phyloP scores from a whole-genome alignment of 1,140 invertebrate genomes.

The Sitophilus oryzae region DNA sequence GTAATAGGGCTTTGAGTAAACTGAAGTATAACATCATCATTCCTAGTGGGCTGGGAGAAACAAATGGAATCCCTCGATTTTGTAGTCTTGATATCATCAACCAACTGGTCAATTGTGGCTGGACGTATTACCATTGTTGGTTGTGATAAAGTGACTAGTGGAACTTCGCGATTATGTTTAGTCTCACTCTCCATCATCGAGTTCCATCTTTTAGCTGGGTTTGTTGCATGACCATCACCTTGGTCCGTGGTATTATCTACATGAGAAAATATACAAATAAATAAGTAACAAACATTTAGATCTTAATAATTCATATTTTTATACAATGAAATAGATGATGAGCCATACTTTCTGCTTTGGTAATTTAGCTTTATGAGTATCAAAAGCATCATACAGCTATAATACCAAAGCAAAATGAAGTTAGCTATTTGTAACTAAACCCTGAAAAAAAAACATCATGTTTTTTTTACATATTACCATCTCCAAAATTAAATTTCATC shows the following conservation, averaged over 20 bases:
- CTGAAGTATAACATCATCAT: conserved; percentile 75
- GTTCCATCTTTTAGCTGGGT: conserved; percentile 27
- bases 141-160: conserved; percentile 34
- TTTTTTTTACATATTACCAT: conserved; percentile 7
- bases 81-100: conserved; percentile 25
- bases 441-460: no score
- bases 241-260: no score
- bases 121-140: conserved; percentile 26
- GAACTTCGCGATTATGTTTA: conserved; percentile 28
- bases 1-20: conserved; percentile 52
- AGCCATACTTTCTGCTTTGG: conserved; percentile 65
- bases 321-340: no score
- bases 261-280: no score
- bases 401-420: conserved; percentile 77
- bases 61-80: conserved; percentile 50
- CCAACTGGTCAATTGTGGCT: conserved; percentile 23
- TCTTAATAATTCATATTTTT: no score
- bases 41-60: conserved; percentile 81
- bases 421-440: no score
- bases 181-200: conserved; percentile 32
- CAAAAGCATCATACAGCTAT: conserved; percentile 84
- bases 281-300: no score
- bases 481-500: conserved; percentile 52
- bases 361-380: conserved; percentile 89
- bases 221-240: conserved; percentile 12